phyloP scores from a whole-genome alignment of 2,113 vertebrate genomes.

The Herpailurus yagouaroundi region DNA sequence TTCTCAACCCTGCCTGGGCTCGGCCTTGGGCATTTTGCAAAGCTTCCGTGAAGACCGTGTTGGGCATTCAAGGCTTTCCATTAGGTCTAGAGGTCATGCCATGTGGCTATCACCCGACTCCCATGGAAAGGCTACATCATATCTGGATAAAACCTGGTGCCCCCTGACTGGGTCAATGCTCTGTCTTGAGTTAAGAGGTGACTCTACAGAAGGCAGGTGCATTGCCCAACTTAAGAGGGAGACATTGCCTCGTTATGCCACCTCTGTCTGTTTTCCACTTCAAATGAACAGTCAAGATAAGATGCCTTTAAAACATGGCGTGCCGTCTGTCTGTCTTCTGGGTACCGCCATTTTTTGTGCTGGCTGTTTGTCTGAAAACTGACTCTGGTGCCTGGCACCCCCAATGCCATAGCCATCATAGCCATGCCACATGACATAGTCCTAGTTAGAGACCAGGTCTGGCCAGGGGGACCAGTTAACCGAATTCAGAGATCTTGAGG shows the following conservation, averaged over 20 bases:
- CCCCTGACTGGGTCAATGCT: neutral
- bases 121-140: rapidly evolving
- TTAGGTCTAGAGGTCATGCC: neutral
- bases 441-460: neutral
- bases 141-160: neutral
- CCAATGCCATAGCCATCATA: too few species aligned
- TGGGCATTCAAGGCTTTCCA: neutral
- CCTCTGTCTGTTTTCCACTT: constrained; percentile 63
- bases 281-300: constrained; percentile 38
- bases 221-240: neutral
- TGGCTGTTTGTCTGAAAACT: constrained; percentile 76
- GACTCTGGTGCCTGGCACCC: constrained; percentile 47
- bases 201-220: neutral
- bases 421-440: neutral
- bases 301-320: constrained; percentile 30
- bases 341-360: constrained; percentile 25
- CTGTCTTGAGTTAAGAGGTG: neutral
- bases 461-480: neutral
- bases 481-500: neutral
- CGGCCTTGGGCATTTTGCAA: too few species aligned
- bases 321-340: constrained; percentile 47
- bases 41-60: rapidly evolving
- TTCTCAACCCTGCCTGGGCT: neutral
- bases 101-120: neutral
- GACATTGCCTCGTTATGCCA: neutral